A percentile compares a stretch with the other conserved stretches of the same genome.
Evolutionary conservation across 2,113 vertebrate genomes (phyloP).

Genomic region (Pleuronectes platessa): DNA sequence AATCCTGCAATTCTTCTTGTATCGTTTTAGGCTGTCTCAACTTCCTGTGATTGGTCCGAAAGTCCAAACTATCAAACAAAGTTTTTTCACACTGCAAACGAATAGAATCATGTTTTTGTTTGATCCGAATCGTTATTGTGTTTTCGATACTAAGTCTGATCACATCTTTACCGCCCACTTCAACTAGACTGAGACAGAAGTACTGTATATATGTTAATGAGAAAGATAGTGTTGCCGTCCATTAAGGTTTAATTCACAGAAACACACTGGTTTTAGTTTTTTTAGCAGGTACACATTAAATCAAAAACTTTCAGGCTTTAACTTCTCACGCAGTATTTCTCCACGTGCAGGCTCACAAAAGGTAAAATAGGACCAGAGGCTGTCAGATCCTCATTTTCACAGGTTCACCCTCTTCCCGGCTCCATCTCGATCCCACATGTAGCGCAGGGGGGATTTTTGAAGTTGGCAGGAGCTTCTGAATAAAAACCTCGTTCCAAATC

Average conservation of each 20-base stretch:
- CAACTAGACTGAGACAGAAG: neutral
- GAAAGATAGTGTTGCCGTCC: neutral
- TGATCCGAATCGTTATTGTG: too few relatives aligned
- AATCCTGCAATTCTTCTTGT: too few relatives aligned
- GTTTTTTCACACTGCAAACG: too few relatives aligned
- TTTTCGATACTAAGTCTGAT: neutral
- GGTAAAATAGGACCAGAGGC: conserved; percentile 14
- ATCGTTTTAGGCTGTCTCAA: too few relatives aligned
- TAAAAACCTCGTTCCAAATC: conserved; percentile 25
- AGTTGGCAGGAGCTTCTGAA: conserved; percentile 18
- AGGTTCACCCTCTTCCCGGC: conserved; percentile 23
- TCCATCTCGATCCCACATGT: conserved; percentile 25
- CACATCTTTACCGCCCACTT: neutral
- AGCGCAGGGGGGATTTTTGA: neutral
- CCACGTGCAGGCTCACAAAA: neutral
- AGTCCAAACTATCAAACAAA: too few relatives aligned
- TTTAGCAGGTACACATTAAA: neutral
- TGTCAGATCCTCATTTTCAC: conserved; percentile 19
- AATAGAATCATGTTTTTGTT: too few relatives aligned
- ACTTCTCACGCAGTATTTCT: conserved; percentile 23
- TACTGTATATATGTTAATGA: too few relatives aligned
- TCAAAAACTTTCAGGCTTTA: neutral
- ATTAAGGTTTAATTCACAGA: neutral
- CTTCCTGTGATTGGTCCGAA: too few relatives aligned
- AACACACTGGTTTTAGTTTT: neutral